Percentiles rank a stretch among this genome's conserved stretches.
Evolutionary conservation across 2,888 invertebrate genomes (phyloP).

Genomic region (Tinea semifulvella): DNA sequence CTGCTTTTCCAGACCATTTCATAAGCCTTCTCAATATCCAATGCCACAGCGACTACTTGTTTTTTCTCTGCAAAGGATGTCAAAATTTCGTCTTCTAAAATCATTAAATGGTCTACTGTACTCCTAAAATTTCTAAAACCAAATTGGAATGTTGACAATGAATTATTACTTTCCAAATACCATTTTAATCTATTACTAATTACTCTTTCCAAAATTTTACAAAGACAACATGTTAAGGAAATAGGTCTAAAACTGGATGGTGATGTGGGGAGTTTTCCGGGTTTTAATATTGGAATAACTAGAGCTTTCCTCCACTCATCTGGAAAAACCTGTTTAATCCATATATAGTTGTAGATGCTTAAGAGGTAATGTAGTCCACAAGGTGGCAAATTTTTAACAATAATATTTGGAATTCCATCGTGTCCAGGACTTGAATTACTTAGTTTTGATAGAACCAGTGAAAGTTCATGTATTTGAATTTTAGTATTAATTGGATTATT

Average conservation of each 20-base stretch:
- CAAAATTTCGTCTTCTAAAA: slow-evolving; percentile 17
- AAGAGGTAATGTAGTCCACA: slow-evolving; percentile 16
- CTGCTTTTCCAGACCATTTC: slow-evolving; percentile 21
- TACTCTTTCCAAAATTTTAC: slow-evolving; percentile 20
- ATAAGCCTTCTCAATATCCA: slow-evolving; percentile 20
- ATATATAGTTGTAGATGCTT: background rate
- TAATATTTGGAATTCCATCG: slow-evolving; percentile 18
- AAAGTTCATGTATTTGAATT: slow-evolving; percentile 16
- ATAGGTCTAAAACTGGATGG: slow-evolving; percentile 19
- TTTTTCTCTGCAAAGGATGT: slow-evolving; percentile 18
- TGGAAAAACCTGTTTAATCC: slow-evolving; percentile 18
- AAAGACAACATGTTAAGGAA: slow-evolving; percentile 17
- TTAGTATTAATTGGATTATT: background rate
- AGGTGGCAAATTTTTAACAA: slow-evolving; percentile 19
- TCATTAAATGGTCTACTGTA: slow-evolving; percentile 18
- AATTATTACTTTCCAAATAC: slow-evolving; percentile 15
- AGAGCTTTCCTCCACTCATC: slow-evolving; percentile 19
- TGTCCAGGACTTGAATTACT: slow-evolving; percentile 18
- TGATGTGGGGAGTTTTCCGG: slow-evolving; percentile 16
- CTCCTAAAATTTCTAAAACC: slow-evolving; percentile 19
- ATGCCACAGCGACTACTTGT: slow-evolving; percentile 15
- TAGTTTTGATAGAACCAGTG: slow-evolving; percentile 12
- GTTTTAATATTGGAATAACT: slow-evolving; percentile 20
- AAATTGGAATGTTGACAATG: slow-evolving; percentile 16
- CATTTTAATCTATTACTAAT: slow-evolving; percentile 19